Evolutionary conservation across 1,140 invertebrate species (phyloP).

Genomic region (Rhizoglyphus robini): DNA sequence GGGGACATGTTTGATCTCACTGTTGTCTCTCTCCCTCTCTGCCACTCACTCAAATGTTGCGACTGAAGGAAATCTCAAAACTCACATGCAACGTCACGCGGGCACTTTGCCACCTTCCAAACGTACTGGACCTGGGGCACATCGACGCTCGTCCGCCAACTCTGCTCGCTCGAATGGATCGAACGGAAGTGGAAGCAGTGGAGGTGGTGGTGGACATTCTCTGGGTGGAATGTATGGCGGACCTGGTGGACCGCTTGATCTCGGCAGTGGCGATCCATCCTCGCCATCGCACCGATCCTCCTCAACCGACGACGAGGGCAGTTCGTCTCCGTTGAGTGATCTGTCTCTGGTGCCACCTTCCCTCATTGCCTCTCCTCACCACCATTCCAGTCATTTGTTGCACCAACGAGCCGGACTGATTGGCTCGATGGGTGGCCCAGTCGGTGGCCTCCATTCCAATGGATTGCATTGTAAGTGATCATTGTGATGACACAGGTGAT

Average conservation of each 20-base stretch:
- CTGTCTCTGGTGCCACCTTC: not conserved
- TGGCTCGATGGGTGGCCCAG: not conserved
- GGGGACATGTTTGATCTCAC: not conserved
- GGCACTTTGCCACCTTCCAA: slow-evolving; percentile 59
- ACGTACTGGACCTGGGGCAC: slow-evolving; percentile 49
- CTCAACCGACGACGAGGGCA: not conserved
- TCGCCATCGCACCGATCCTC: not conserved
- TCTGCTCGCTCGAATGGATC: not conserved
- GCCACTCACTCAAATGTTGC: not conserved
- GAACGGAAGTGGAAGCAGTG: not conserved
- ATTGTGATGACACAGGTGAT: not conserved
- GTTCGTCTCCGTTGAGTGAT: slow-evolving; percentile 2
- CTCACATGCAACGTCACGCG: slow-evolving; percentile 50
- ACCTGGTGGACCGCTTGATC: not conserved
- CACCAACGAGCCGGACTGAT: not conserved
- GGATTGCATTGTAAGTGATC: not conserved
- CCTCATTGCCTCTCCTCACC: not conserved
- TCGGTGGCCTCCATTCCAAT: not conserved
- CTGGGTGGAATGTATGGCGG: not conserved
- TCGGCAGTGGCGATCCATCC: not conserved
- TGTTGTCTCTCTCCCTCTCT: not conserved
- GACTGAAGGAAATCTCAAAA: slow-evolving; percentile 41
- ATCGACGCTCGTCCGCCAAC: not conserved
- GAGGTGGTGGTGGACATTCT: not conserved
- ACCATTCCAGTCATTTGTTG: not conserved